Percentiles rank a stretch among this genome's conserved stretches.
These are phyloP conservation scores for Crotalus viridis DNA, from an alignment of 2,113 vertebrate species.

Conservation along the genomic window DNA sequence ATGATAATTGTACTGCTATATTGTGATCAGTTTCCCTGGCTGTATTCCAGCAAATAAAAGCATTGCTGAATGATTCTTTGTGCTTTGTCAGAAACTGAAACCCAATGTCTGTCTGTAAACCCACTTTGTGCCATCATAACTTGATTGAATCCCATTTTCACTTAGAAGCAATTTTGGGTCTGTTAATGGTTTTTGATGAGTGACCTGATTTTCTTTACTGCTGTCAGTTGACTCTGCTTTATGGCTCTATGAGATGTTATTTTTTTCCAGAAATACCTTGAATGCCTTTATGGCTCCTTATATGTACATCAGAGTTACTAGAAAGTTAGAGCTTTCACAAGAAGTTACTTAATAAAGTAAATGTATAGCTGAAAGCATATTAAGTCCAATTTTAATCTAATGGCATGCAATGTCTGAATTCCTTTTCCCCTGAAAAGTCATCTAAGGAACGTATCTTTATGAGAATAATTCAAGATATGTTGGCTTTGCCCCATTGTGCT, in stretches of 20 bases:
- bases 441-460: neutral
- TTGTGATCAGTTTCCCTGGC: neutral
- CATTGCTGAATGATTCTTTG: neutral
- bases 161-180: neutral
- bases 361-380: neutral
- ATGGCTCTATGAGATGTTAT: neutral
- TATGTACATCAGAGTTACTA: neutral
- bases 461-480: neutral
- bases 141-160: neutral
- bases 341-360: neutral
- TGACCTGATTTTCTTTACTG: neutral
- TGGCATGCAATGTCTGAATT: neutral
- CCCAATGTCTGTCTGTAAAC: neutral
- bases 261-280: neutral
- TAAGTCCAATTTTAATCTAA: neutral
- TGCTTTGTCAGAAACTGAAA: neutral
- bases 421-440: neutral
- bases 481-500: neutral
- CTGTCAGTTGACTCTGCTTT: neutral
- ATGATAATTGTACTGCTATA: neutral
- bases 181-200: neutral
- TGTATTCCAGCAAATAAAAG: slow-evolving; percentile 6
- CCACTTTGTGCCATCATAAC: neutral
- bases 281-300: neutral
- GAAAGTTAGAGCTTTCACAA: neutral